A percentile compares a stretch with the other conserved stretches of the same genome.
Conservation (phyloP, 2,797 vertebrate genomes). For the Ispidina lecontei region DNA sequence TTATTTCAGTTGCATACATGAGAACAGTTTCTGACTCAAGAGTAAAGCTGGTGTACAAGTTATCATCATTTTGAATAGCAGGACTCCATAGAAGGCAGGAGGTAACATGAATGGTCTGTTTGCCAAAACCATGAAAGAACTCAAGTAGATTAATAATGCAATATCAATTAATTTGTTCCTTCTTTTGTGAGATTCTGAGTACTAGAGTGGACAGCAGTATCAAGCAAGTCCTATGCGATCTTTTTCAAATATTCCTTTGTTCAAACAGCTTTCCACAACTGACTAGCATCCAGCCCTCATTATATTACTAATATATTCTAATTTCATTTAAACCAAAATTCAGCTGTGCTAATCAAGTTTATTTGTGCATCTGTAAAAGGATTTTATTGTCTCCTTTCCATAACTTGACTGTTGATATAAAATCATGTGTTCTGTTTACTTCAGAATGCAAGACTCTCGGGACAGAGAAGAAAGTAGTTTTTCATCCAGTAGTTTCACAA, state of each 20-base stretch:
- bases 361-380: not conserved
- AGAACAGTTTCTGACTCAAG: not conserved
- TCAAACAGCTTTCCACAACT: not conserved
- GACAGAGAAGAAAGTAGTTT: not conserved
- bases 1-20: not conserved
- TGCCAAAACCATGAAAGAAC: not conserved
- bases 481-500: not conserved
- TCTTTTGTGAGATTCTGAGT: not conserved
- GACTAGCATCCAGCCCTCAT: not conserved
- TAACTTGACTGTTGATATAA: not conserved
- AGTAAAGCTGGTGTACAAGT: not conserved
- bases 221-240: rapidly evolving
- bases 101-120: not conserved
- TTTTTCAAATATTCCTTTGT: not conserved
- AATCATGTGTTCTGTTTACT: not conserved
- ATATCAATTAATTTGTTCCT: not conserved
- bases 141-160: not conserved
- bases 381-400: not conserved
- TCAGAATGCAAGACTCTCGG: not conserved
- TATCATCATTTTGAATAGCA: not conserved
- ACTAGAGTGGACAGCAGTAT: not conserved
- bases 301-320: not conserved
- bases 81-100: not conserved
- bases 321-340: not conserved
- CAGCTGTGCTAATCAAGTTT: not conserved